phyloP scores from a whole-genome alignment of 2,888 invertebrate species.

The Neoascia interrupta region DNA sequence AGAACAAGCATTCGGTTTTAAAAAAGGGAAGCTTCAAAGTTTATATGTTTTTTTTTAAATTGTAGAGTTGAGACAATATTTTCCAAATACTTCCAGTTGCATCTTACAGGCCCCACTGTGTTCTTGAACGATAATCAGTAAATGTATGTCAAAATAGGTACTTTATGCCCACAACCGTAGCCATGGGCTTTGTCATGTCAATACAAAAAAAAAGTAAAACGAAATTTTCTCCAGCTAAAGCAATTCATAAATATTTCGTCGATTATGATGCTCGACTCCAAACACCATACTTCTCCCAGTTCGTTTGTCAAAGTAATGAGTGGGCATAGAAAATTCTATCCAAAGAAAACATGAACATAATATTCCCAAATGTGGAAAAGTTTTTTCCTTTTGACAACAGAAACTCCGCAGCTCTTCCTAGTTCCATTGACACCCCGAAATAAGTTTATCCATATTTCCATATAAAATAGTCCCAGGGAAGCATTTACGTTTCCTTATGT shows the following conservation, averaged over 20 bases:
- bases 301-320: constrained; percentile 44
- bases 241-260: constrained; percentile 41
- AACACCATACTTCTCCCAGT: neutral
- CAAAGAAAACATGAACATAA: neutral
- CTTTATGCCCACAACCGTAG: no score
- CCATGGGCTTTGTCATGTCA: neutral
- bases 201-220: neutral
- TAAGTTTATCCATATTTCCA: constrained; percentile 38
- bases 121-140: no score
- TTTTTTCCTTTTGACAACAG: constrained; percentile 20
- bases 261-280: constrained; percentile 37
- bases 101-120: no score
- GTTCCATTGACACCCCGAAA: neutral
- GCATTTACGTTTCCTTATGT: constrained; percentile 20
- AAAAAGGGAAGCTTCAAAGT: no score
- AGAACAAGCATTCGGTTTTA: no score
- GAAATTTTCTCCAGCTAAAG: constrained; percentile 2
- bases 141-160: no score
- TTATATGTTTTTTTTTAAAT: no score
- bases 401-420: neutral
- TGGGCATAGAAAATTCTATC: constrained; percentile 32
- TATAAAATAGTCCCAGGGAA: constrained; percentile 52
- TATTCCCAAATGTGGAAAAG: constrained; percentile 45
- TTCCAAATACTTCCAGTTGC: no score
- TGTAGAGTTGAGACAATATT: no score